Percentiles rank a stretch among this genome's conserved stretches.
These are phyloP conservation scores for Harpalus rufipes DNA, from an alignment of 2,888 invertebrate species.

Conservation along the genomic window DNA sequence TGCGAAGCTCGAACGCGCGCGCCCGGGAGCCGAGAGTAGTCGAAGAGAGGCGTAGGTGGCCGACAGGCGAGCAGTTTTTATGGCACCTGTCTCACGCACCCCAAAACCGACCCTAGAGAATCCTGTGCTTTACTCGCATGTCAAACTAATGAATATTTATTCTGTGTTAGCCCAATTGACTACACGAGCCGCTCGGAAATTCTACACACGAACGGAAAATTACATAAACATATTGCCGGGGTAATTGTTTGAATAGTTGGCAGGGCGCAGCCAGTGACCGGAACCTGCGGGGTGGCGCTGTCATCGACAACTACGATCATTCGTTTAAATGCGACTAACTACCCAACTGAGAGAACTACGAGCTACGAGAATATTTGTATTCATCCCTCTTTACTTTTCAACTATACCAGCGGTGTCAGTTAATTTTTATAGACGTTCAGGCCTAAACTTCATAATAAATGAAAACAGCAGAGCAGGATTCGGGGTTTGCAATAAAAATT, in stretches of 20 bases:
- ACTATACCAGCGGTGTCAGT: no score
- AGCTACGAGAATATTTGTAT: not conserved
- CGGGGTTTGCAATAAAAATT: no score
- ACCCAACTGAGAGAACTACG: not conserved
- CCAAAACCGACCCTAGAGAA: constrained; percentile 60
- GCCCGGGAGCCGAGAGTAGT: constrained; percentile 41
- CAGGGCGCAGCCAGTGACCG: constrained; percentile 44
- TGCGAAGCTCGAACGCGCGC: constrained; percentile 65
- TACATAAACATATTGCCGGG: constrained; percentile 66
- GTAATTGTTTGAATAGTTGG: constrained; percentile 64
- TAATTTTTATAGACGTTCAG: no score
- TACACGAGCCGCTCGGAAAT: constrained; percentile 64
- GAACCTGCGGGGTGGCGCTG: constrained; percentile 37
- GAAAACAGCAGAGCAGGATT: no score
- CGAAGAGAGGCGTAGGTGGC: constrained; percentile 30
- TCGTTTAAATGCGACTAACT: constrained; percentile 31
- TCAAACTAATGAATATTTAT: constrained; percentile 68
- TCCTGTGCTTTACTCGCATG: constrained; percentile 67
- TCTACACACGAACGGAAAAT: constrained; percentile 65
- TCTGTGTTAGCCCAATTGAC: constrained; percentile 67
- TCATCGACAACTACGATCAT: constrained; percentile 27
- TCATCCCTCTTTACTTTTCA: no score
- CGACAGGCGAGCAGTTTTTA: constrained; percentile 64
- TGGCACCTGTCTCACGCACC: constrained; percentile 67
- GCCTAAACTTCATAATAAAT: no score